Conservation (phyloP, 2,888 invertebrate genomes). For the Eupithecia insigniata region DNA sequence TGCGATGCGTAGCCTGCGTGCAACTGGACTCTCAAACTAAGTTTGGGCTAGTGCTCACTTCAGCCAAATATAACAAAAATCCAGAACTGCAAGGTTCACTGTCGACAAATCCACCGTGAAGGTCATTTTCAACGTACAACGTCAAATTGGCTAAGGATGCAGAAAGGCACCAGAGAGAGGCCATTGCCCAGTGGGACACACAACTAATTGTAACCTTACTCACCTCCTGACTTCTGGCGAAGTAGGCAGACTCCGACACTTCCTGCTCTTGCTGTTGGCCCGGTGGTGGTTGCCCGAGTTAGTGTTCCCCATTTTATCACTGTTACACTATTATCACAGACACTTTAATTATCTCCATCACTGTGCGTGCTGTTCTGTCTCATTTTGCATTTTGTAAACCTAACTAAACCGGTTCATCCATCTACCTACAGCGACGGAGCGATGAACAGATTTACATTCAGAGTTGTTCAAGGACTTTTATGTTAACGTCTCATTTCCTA, state of each 20-base stretch:
- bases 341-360: slow-evolving; percentile 15
- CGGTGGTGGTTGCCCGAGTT: slow-evolving; percentile 74
- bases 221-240: slow-evolving; percentile 91
- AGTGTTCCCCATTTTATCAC: slow-evolving; percentile 73
- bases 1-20: too few relatives aligned
- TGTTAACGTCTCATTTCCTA: background rate
- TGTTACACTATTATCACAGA: slow-evolving; percentile 41
- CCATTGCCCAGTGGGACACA: background rate
- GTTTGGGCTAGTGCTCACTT: too few relatives aligned
- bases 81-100: too few relatives aligned
- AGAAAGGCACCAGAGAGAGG: background rate
- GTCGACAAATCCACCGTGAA: too few relatives aligned
- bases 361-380: slow-evolving; percentile 6
- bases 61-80: too few relatives aligned
- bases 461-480: slow-evolving; percentile 25
- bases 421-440: background rate
- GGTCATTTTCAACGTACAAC: background rate
- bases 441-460: background rate
- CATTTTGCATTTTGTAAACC: slow-evolving; percentile 14
- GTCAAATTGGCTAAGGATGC: background rate
- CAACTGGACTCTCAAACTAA: too few relatives aligned
- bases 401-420: background rate
- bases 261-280: slow-evolving; percentile 77
- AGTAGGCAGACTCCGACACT: slow-evolving; percentile 90
- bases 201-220: slow-evolving; percentile 27